phyloP scores from a whole-genome alignment of 2,797 vertebrate genomes.

The Iguana delicatissima region DNA sequence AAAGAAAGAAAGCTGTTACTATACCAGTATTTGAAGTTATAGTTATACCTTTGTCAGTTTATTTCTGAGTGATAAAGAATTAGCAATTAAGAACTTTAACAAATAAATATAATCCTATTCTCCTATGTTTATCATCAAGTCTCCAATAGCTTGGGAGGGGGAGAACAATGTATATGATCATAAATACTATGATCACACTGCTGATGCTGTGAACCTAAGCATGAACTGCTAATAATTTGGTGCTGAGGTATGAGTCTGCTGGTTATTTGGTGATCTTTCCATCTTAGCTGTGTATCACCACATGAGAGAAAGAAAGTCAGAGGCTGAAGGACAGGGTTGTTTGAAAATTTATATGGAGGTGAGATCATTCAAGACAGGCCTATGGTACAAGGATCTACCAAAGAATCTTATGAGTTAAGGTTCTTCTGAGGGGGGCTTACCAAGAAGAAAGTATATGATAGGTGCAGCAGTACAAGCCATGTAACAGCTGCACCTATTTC shows the following conservation, averaged over 20 bases:
- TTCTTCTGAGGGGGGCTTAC: neutral
- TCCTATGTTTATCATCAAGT: constrained; percentile 23
- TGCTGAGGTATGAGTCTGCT: neutral
- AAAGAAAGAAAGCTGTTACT: neutral
- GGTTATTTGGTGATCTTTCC: neutral
- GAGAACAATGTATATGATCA: neutral
- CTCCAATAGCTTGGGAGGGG: neutral
- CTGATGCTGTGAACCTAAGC: neutral
- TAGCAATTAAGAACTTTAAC: constrained; percentile 13
- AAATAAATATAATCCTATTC: constrained; percentile 46
- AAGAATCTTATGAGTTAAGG: neutral
- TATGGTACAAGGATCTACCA: neutral
- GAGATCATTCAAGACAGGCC: neutral
- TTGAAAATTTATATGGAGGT: neutral
- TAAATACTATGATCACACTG: neutral
- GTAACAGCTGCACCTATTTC: neutral
- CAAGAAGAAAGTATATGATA: too few relatives aligned
- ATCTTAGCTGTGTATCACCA: neutral
- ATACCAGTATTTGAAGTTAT: constrained; percentile 11
- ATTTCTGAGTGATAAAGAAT: neutral
- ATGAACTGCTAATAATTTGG: neutral
- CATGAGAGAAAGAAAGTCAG: neutral
- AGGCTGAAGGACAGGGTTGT: neutral
- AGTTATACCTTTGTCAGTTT: constrained; percentile 1
- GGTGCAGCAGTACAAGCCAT: neutral